A percentile compares a stretch with the other conserved stretches of the same genome.
These are phyloP conservation scores for Notocelia uddmanniana DNA, from an alignment of 2,888 invertebrate genomes.

Conservation along the genomic window DNA sequence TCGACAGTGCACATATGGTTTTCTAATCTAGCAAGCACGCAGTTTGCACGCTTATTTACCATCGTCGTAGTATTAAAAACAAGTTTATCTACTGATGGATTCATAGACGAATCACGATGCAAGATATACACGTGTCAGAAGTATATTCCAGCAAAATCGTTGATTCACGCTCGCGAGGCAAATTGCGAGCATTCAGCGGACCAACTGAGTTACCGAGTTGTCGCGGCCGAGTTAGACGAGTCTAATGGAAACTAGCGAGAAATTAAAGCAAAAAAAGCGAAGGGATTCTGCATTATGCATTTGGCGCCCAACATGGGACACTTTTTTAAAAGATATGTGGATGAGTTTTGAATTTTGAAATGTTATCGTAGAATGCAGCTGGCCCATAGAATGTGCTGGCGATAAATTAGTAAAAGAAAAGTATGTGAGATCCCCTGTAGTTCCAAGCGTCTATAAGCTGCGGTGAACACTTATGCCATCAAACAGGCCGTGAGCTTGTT, in stretches of 20 bases:
- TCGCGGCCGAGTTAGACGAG: constrained; percentile 41
- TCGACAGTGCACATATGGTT: no score
- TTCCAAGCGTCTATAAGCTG: no score
- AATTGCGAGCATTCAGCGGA: constrained; percentile 73
- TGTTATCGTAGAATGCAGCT: neutral
- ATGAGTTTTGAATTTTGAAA: neutral
- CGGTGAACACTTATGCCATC: no score
- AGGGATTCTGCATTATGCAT: constrained; percentile 9
- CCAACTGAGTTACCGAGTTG: constrained; percentile 68
- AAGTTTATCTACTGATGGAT: neutral
- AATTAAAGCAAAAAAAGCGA: constrained; percentile 27
- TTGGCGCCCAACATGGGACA: constrained; percentile 30
- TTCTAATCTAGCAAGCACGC: no score
- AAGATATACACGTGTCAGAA: constrained; percentile 15
- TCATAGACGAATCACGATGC: neutral
- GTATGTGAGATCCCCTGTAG: no score
- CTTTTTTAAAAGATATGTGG: neutral
- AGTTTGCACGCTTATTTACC: no score
- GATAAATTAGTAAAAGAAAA: no score
- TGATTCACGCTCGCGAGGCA: constrained; percentile 52
- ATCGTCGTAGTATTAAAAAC: neutral
- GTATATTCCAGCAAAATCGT: constrained; percentile 35
- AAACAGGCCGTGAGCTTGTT: no score
- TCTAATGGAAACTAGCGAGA: constrained; percentile 30
- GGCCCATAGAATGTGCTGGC: no score